A percentile compares a stretch with the other conserved stretches of the same genome.
Evolutionary conservation across 1,140 invertebrate species (phyloP).

Genomic region (Atta colombica): DNA sequence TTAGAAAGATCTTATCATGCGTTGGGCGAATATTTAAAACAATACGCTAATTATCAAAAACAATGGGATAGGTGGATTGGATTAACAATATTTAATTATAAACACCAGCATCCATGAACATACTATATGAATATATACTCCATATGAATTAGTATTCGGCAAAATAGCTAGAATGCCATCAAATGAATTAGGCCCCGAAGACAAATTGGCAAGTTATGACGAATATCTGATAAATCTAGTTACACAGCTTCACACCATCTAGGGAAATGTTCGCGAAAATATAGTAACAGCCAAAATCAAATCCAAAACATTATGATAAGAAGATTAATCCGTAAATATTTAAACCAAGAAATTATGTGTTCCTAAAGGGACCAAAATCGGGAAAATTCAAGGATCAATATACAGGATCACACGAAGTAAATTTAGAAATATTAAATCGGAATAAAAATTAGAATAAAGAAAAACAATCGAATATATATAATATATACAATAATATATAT

Average conservation of each 20-base stretch:
- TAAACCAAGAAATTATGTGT: too few relatives aligned
- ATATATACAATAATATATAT: too few relatives aligned
- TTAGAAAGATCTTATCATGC: neutral
- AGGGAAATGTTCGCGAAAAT: neutral
- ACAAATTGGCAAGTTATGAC: too few relatives aligned
- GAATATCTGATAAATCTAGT: neutral
- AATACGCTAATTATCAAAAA: neutral
- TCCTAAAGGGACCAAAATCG: constrained; percentile 21
- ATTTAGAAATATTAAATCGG: constrained; percentile 37
- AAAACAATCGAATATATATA: neutral
- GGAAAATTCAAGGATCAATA: constrained; percentile 39
- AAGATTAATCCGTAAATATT: too few relatives aligned
- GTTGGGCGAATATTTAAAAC: neutral
- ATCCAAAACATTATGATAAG: too few relatives aligned
- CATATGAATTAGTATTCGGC: neutral
- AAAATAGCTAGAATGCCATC: neutral
- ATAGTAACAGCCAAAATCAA: too few relatives aligned
- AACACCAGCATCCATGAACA: neutral
- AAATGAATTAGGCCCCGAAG: too few relatives aligned
- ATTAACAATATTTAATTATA: neutral
- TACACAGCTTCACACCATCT: neutral
- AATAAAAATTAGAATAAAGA: constrained; percentile 10
- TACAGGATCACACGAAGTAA: constrained; percentile 24
- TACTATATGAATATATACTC: neutral
- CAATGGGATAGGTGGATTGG: neutral